Base-by-base conservation (phyloP, 2,113 vertebrate genomes). In the Rhinolophus sinicus region DNA sequence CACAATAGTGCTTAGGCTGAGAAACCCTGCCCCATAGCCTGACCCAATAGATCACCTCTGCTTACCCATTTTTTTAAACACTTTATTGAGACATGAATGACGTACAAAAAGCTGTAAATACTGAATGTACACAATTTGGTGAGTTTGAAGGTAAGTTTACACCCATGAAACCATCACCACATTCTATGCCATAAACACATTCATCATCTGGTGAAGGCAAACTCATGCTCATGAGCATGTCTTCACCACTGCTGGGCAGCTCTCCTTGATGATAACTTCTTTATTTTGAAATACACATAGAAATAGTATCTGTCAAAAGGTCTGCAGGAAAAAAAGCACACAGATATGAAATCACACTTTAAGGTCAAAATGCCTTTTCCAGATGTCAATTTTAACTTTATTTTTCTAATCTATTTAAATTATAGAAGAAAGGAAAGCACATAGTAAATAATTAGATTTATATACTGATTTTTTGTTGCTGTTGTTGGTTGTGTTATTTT, bases 361-460 rank as follows among this genome's bases (percentile, higher is more conserved):
- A 62, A 86, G 30, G 8, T 47, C 73, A 75, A 95, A 69, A 88
- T 84, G 18, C 16, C 28, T 81, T 65, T 93, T 52, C 2, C 8
- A 86, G 38, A n/a, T 21, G 19, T 22, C 44, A 76, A 60, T 73
- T 75, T 80, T 85, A 64, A 22, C 78, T 40, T 33, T 75, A 93
- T 11, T 78, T 91, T 94, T 77, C 24, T 86, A 73, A 76, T 72
- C 4, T 65, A 44, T 24, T 93, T 88, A 93, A 80, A 67, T n/a
- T 44, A 60, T 21, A 82, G 33, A 92, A 90, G 4, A 70, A 86
- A 91, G 38, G 15, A 60, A 83, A 87, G 10, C 5, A 14, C 19
- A 73, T 0, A n/a, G 11, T 19, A 78, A 92, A 50, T 33, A 69
- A 70, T 44, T 90, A 70, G 67, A 64, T 33, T n/a, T 86, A 38